phyloP scores from a whole-genome alignment of 2,888 invertebrate species.

The Trichogramma dendrolimi region DNA sequence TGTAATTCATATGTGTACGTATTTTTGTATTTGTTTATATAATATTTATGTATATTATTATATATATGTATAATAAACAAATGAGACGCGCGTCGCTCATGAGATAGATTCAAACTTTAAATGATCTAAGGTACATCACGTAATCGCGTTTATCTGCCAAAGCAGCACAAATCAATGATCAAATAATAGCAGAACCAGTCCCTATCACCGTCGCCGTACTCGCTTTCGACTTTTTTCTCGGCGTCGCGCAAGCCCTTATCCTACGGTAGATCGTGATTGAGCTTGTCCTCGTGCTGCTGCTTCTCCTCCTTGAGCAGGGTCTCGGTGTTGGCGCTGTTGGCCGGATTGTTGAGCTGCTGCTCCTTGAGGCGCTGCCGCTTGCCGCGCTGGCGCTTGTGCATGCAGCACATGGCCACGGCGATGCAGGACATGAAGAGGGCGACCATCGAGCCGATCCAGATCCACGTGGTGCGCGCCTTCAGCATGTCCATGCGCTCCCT shows the following conservation, averaged over 20 bases:
- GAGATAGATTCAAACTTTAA: no score
- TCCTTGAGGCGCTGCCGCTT: conserved; percentile 39
- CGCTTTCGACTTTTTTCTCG: no score
- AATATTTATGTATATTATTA: no score
- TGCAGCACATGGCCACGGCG: conserved; percentile 40
- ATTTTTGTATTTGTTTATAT: no score
- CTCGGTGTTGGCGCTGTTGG: conserved; percentile 45
- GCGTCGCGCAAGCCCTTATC: not conserved
- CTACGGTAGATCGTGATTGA: conserved; percentile 18
- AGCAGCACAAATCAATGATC: no score
- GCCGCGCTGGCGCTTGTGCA: conserved; percentile 44
- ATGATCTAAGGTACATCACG: no score
- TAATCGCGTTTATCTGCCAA: no score
- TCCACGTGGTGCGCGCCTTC: conserved; percentile 44
- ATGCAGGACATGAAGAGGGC: conserved; percentile 34
- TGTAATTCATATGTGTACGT: no score
- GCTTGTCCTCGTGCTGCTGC: not conserved
- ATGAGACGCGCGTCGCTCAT: no score
- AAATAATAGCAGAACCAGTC: no score
- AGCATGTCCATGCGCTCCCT: conserved; percentile 31
- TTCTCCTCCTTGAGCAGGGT: conserved; percentile 31
- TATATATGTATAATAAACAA: no score
- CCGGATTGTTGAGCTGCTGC: conserved; percentile 37
- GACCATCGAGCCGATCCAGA: conserved; percentile 40
- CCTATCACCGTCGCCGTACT: no score